Evolutionary conservation across 2,888 invertebrate species (phyloP).

Genomic region (Arenicola marina): DNA sequence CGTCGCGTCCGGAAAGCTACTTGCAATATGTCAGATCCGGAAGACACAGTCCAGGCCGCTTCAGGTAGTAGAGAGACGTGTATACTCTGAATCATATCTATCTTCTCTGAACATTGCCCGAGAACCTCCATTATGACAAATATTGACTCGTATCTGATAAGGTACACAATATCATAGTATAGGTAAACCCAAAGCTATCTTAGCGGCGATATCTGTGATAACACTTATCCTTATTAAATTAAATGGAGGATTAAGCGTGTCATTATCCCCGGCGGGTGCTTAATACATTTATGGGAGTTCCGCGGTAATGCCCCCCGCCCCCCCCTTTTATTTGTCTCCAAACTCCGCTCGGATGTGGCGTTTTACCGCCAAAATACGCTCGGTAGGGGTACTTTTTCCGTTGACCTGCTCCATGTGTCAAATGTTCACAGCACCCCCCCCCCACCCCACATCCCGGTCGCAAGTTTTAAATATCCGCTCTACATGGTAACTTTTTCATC

Average conservation of each 20-base stretch:
- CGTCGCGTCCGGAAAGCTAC: constrained; percentile 73
- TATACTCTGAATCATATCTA: neutral
- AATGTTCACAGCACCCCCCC: neutral
- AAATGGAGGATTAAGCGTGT: no score
- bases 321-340: no score
- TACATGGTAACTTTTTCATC: no score
- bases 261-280: no score
- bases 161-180: no score
- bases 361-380: neutral
- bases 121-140: no score
- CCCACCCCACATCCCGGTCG: no score
- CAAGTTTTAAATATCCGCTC: no score
- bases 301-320: no score
- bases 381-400: neutral
- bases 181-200: neutral
- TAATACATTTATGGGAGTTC: no score
- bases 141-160: no score
- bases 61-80: constrained; percentile 57
- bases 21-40: constrained; percentile 90
- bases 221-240: neutral
- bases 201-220: neutral
- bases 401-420: neutral
- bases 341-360: no score
- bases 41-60: constrained; percentile 86
- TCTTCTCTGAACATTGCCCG: neutral